Base-by-base conservation (phyloP, 2,113 vertebrate species). In the Atrichornis clamosus region DNA sequence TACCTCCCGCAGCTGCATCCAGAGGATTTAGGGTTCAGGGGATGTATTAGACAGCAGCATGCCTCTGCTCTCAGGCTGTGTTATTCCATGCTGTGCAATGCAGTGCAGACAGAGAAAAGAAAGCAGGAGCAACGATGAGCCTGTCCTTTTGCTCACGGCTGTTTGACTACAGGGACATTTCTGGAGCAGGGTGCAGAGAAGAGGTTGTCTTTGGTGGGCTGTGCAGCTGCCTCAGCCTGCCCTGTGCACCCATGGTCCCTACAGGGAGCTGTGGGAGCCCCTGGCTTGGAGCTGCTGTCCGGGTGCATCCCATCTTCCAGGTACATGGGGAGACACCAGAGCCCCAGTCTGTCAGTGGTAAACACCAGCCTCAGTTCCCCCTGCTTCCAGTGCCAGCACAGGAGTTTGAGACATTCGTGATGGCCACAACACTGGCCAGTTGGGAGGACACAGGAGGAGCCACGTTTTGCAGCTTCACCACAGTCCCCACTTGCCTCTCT, bases 331-430 rank as follows among this genome's bases (percentile, higher is more conserved):
- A 46, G 15, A 46, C 0, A 12, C 27, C 42, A 6, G 33, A 49
- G 28, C 20, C 32, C 58, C 53, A 20, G 6, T 9, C 11, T 65
- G 37, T 17, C 0, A 2, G 14, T 37, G 39, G 5, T 20, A 13
- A 80, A 19, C 10, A 9, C 4, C 79, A 70, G 50, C 60, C 37
- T 33, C 5, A 3, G 13, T 39, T 44, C 49, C 28, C 50, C n/a
- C 53, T 3, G 9, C 32, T 74, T 26, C 39, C 3, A 0, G 8
- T 30, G n/a, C 42, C 20, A 4, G 2, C 19, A 13, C 0, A 0
- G 44, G 44, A 28, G 50, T 19, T 52, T 7, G 27, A 12, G 63
- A 9, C 3, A 1, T 17, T 70, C 46, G 28, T 14, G 68, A 7
- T 55, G 59, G 68, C 79, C 63, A 28, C 92, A 62, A 0, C 0